Conservation (phyloP, 2,888 invertebrate species). For the Allacma fusca region DNA sequence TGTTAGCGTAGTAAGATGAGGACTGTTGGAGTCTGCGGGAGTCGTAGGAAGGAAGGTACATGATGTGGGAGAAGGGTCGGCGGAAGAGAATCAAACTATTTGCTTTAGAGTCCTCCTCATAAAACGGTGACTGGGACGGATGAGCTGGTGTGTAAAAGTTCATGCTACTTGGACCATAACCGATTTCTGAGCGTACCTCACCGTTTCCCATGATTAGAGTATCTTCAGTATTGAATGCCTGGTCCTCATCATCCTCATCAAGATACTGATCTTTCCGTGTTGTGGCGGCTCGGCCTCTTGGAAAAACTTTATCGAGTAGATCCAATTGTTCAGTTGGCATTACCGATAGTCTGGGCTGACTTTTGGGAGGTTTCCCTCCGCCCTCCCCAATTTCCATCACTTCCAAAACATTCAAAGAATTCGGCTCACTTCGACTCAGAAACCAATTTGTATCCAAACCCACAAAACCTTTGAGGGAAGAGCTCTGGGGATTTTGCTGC, state of each 20-base stretch:
- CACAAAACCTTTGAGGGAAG: conserved; percentile 27
- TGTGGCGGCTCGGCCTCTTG: conserved; percentile 5
- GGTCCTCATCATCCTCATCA: conserved; percentile 27
- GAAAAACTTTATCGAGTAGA: conserved; percentile 46
- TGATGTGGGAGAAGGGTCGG: conserved; percentile 72
- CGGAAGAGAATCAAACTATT: conserved; percentile 51
- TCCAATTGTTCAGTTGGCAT: conserved; percentile 39
- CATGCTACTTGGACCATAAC: conserved; percentile 60
- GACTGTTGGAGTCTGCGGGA: conserved; percentile 58
- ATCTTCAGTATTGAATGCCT: conserved; percentile 33
- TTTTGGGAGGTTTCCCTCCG: conserved; percentile 29
- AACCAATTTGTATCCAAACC: conserved; percentile 78
- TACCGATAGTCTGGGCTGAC: conserved; percentile 45
- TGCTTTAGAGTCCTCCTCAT: conserved; percentile 35
- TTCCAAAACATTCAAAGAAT: conserved; percentile 69
- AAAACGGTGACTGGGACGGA: conserved; percentile 29
- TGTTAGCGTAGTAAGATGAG: conserved; percentile 30
- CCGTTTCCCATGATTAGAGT: conserved; percentile 35
- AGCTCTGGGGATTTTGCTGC: neutral
- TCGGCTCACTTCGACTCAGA: conserved; percentile 80
- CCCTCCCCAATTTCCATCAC: neutral
- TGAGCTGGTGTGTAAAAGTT: conserved; percentile 50
- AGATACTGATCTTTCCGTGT: conserved; percentile 28
- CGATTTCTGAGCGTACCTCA: conserved; percentile 56
- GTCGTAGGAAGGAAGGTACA: conserved; percentile 75